Evolutionary conservation across 2,797 vertebrate species (phyloP).

Genomic region (Spea hammondii): DNA sequence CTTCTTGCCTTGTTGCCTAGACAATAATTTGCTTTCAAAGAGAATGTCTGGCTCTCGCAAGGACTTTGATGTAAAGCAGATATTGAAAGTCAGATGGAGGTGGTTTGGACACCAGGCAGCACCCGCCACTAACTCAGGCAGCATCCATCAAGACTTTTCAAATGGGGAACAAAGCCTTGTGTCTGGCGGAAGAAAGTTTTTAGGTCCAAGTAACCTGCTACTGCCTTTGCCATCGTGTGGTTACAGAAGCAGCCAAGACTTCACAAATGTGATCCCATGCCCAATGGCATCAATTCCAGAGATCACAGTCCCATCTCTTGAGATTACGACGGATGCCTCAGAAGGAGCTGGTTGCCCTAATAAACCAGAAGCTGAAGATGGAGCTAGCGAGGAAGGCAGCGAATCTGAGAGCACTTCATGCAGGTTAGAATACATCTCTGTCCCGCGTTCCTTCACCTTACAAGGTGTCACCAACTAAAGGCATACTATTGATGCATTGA

Average conservation of each 20-base stretch:
- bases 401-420: conserved; percentile 91
- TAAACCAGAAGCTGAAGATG: conserved; percentile 71
- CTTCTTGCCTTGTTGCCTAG: conserved; percentile 82
- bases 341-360: conserved; percentile 69
- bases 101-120: conserved; percentile 92
- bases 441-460: not conserved
- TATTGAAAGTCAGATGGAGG: conserved; percentile 95
- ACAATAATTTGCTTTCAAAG: conserved; percentile 76
- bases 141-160: conserved; percentile 81
- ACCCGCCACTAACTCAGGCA: conserved; percentile 67
- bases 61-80: conserved; percentile 98
- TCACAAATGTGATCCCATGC: conserved; percentile 78
- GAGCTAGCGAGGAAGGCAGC: conserved; percentile 75
- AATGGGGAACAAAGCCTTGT: conserved; percentile 66
- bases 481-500: too few relatives aligned
- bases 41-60: conserved; percentile 95
- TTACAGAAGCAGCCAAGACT: conserved; percentile 85
- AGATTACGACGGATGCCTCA: conserved; percentile 76
- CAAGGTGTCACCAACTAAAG: too few relatives aligned
- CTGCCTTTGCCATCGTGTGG: conserved; percentile 71
- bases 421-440: conserved; percentile 72
- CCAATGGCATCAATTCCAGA: conserved; percentile 82
- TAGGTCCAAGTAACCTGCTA: conserved; percentile 72
- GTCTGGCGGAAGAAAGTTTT: conserved; percentile 80
- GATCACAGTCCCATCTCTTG: conserved; percentile 66